phyloP scores from a whole-genome alignment of 2,888 invertebrate genomes.

The Dryobotodes eremita region DNA sequence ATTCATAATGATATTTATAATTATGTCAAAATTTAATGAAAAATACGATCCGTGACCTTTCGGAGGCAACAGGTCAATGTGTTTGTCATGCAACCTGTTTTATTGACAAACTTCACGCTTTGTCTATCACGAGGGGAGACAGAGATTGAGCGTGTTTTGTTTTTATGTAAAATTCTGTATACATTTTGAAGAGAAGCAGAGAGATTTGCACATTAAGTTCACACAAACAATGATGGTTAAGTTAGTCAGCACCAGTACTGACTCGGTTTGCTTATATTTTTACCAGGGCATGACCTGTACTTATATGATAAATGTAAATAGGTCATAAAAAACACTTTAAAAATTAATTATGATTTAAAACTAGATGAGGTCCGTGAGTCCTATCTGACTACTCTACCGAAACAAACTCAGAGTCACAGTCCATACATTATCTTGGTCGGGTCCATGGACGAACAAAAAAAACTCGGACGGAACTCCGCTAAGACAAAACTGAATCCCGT shows the following conservation, averaged over 20 bases:
- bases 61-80: slow-evolving; percentile 58
- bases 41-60: slow-evolving; percentile 65
- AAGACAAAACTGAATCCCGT: no score
- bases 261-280: not conserved
- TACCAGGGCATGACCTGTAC: not conserved
- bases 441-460: no score
- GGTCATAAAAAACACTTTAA: no score
- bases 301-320: no score
- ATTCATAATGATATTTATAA: slow-evolving; percentile 67
- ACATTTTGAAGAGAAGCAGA: not conserved
- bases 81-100: slow-evolving; percentile 59
- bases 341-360: no score
- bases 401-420: no score
- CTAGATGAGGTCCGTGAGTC: no score
- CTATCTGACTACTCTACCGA: no score
- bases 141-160: slow-evolving; percentile 40
- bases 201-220: not conserved
- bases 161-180: slow-evolving; percentile 1
- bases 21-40: slow-evolving; percentile 70
- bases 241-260: not conserved
- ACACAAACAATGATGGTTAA: not conserved
- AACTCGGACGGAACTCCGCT: no score
- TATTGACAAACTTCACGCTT: slow-evolving; percentile 41
- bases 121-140: slow-evolving; percentile 1
- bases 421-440: no score